Evolutionary conservation across 2,113 vertebrate genomes (phyloP), one percentile per base, ranked within the genome.

Genomic region (Xiphophorus maculatus): DNA sequence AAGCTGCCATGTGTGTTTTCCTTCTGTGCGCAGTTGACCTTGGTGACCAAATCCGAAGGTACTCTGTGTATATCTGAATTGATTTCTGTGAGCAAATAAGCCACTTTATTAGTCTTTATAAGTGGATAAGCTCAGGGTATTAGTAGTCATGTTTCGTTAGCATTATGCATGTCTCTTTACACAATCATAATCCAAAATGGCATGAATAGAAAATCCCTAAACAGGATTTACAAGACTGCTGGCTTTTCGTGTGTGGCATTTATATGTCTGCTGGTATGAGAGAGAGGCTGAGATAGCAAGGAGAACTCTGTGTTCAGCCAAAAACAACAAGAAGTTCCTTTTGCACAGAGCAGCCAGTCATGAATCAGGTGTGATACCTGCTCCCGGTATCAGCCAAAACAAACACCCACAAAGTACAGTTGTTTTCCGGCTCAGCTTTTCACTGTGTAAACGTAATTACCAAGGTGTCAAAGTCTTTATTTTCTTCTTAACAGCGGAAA

Each of bases 351-450:
- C 37, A 87, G 76, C 69, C 65, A 93, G 93, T 94, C 93, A 94
- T 93, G 91, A 93, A 93, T 95, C 92, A 93, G 92, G 90, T 93
- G 90, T 85, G 89, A 93, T 94, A 95, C 93, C 93, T 93, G 92
- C 84, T 28, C 71, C 51, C 66, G 30, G 83, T 68, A 65, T 60
- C 76, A 84, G 83, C 93, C 94, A 94, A 94, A 76, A 74, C 88
- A 93, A 94, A 94, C 90, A 94, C 76, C 32, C 28, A 68, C 64
- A 62, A 77, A 82, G 76, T 78, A 78, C 29, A 88, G 80, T 85
- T 8, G 71, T 17, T 27, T 84, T 83, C 63, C 51, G 7, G 68
- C 85, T 89, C 79, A 73, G 77, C 80, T 82, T 83, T 66, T 67
- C 76, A 74, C 74, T 80, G 81, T 37, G 74, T 84, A 88, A 86